Evolutionary conservation across 2,888 invertebrate species (phyloP).

Genomic region (Caenorhabditis becei): DNA sequence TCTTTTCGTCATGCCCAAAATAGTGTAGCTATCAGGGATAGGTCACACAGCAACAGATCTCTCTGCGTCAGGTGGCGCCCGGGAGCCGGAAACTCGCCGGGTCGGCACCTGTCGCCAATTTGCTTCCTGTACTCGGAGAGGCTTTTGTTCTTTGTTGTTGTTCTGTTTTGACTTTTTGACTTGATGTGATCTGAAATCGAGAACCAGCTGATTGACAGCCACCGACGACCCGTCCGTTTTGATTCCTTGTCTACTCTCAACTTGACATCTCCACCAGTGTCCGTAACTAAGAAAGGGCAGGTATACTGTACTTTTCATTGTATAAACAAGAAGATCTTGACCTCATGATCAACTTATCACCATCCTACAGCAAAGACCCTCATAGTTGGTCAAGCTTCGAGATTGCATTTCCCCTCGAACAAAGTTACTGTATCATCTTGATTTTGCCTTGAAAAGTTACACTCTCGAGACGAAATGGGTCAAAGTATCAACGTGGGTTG

Average conservation of each 20-base stretch:
- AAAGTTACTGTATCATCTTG: too few relatives aligned
- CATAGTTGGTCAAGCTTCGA: too few relatives aligned
- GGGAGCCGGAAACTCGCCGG: constrained; percentile 25
- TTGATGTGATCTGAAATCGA: constrained; percentile 30
- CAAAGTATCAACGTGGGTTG: constrained; percentile 23
- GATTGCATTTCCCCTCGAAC: too few relatives aligned
- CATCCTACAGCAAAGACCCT: too few relatives aligned
- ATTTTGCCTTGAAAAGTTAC: too few relatives aligned
- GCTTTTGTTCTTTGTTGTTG: constrained; percentile 42
- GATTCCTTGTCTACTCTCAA: neutral
- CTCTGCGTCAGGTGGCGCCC: constrained; percentile 27
- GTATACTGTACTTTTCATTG: too few relatives aligned
- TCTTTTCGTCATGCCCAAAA: constrained; percentile 29
- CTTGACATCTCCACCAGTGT: neutral
- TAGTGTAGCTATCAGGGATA: constrained; percentile 13
- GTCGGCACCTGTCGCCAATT: constrained; percentile 29
- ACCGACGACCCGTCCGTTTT: neutral
- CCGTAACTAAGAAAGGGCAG: neutral
- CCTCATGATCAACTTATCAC: too few relatives aligned
- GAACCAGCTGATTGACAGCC: constrained; percentile 12
- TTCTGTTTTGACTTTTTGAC: constrained; percentile 28
- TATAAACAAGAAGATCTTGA: too few relatives aligned
- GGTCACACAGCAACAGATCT: constrained; percentile 23
- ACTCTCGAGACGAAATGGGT: constrained; percentile 2
- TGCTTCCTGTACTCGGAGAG: constrained; percentile 32